phyloP scores from a whole-genome alignment of 2,797 vertebrate genomes.

The Phaenicophaeus curvirostris region DNA sequence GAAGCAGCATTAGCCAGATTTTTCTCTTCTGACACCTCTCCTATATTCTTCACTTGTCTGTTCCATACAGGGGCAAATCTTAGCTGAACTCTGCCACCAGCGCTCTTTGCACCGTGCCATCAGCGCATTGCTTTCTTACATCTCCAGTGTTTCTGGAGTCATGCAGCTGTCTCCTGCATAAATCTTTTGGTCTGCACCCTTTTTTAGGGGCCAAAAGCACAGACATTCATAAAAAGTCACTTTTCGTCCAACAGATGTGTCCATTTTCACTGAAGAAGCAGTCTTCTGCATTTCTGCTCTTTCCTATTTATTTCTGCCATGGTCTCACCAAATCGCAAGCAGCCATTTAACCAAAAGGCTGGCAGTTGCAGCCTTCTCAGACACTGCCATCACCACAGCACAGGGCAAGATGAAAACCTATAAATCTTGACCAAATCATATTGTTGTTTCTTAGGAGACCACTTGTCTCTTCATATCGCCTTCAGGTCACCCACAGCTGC shows the following conservation, averaged over 20 bases:
- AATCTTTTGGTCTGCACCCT: neutral
- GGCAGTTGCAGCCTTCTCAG: neutral
- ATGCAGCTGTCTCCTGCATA: neutral
- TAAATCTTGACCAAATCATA: neutral
- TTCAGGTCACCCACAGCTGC: slow-evolving; percentile 10
- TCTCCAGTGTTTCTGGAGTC: slow-evolving; percentile 16
- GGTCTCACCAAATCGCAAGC: neutral
- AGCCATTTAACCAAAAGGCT: neutral
- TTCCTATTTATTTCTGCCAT: neutral
- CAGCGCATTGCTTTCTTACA: neutral
- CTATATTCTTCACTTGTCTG: neutral
- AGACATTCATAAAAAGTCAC: slow-evolving; percentile 11
- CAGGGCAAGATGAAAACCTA: neutral
- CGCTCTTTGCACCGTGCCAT: neutral
- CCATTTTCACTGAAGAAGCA: neutral
- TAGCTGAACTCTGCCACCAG: neutral
- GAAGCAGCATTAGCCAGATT: slow-evolving; percentile 24
- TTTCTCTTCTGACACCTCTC: slow-evolving; percentile 18
- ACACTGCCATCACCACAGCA: neutral
- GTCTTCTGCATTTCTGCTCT: slow-evolving; percentile 9
- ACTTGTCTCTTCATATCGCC: neutral
- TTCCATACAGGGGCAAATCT: neutral
- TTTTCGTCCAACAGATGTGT: neutral
- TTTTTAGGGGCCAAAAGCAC: neutral
- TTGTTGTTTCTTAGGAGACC: neutral